Conservation (phyloP, 2,888 invertebrate genomes). For the Gastrophysa polygoni region DNA sequence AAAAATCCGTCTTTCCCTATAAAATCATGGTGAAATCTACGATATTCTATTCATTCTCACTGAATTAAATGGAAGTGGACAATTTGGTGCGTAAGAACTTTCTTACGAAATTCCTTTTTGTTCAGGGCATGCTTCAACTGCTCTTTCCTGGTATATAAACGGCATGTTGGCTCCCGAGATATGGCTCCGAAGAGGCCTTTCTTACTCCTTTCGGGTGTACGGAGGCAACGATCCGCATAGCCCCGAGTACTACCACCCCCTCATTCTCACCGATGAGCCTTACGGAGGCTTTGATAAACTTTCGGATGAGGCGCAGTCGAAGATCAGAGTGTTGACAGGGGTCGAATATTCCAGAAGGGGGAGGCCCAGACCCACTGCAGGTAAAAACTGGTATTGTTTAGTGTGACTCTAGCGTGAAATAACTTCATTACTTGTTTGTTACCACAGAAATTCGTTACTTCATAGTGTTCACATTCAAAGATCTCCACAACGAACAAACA, state of each 20-base stretch:
- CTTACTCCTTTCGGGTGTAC: constrained; percentile 79
- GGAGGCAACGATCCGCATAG: constrained; percentile 92
- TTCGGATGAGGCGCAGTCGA: constrained; percentile 71
- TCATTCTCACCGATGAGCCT: constrained; percentile 85
- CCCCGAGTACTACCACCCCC: constrained; percentile 83
- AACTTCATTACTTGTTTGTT: not conserved
- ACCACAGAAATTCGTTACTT: too few relatives aligned
- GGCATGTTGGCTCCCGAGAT: constrained; percentile 87
- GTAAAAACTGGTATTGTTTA: constrained; percentile 51
- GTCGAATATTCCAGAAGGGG: constrained; percentile 83
- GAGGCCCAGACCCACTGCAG: constrained; percentile 77
- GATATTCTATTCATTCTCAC: too few relatives aligned
- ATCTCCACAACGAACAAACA: too few relatives aligned
- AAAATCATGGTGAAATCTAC: too few relatives aligned
- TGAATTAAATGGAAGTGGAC: too few relatives aligned
- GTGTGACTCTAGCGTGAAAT: not conserved
- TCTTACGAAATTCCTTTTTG: too few relatives aligned
- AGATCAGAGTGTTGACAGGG: constrained; percentile 77
- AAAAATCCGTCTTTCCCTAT: too few relatives aligned
- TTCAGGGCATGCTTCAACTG: constrained; percentile 71
- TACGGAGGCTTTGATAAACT: constrained; percentile 82
- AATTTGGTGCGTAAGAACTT: too few relatives aligned
- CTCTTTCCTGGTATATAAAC: constrained; percentile 91
- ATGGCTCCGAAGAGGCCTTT: constrained; percentile 82
- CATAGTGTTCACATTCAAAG: too few relatives aligned